phyloP scores from a whole-genome alignment of 2,113 vertebrate species.

The Piaya cayana region DNA sequence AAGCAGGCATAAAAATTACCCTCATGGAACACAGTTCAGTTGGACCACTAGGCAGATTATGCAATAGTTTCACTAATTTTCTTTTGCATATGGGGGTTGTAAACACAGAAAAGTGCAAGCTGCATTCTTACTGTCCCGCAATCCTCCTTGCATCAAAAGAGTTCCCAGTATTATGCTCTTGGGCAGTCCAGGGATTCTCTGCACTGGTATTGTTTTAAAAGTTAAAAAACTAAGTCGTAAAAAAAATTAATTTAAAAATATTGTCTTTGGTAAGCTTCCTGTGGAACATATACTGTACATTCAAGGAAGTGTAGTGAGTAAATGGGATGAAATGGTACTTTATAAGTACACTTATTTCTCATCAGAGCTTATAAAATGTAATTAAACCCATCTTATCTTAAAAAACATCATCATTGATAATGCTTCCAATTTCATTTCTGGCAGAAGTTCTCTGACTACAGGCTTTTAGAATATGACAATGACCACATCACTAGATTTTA shows the following conservation, averaged over 20 bases:
- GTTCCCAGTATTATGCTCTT: neutral
- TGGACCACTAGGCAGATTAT: neutral
- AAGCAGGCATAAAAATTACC: neutral
- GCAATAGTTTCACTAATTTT: neutral
- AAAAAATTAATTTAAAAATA: slow-evolving; percentile 20
- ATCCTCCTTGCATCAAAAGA: neutral
- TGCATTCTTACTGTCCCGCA: neutral
- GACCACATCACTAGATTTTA: slow-evolving; percentile 55
- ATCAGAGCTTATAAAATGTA: slow-evolving; percentile 28
- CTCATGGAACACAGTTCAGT: neutral
- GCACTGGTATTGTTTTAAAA: neutral
- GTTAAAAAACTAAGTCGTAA: neutral
- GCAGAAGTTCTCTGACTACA: neutral
- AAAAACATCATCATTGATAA: slow-evolving; percentile 49
- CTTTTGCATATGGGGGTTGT: neutral
- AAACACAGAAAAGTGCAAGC: neutral
- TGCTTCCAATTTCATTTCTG: slow-evolving; percentile 38
- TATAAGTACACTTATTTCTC: slow-evolving; percentile 2
- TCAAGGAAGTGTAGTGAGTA: neutral
- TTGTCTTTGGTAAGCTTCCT: neutral
- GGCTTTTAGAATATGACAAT: neutral
- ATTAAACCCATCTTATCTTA: slow-evolving; percentile 35
- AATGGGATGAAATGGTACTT: slow-evolving; percentile 5
- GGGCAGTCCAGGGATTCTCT: neutral
- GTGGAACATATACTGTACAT: neutral